Base-by-base conservation (phyloP, 2,797 vertebrate genomes). In the Halcyon leucocephala region DNA sequence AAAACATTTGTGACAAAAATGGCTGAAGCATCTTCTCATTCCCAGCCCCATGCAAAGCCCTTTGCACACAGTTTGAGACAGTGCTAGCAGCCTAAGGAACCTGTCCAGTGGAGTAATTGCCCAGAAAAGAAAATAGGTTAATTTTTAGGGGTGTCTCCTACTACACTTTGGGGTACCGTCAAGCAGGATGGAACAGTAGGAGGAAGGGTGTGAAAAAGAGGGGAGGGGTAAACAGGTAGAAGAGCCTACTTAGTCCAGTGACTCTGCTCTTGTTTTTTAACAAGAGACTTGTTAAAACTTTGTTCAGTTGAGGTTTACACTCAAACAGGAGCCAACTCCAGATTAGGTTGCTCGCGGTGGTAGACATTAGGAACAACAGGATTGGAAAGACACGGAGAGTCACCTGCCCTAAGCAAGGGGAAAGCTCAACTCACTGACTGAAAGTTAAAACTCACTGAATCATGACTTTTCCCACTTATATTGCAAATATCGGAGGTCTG, bases 301-400 rank as follows among this genome's bases (percentile, higher is more conserved):
- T 1, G 12, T 54, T 54, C 31, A 14, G 31, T 13, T 16, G 66
- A 83, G 49, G 1, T 90, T 67, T 51, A 42, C 24, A 12, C 21
- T 69, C 33, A 72, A n/a, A 19, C 65, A 52, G 44, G 48, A 78
- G 41, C 16, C 49, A 69, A 6, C 13, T n/a, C 55, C 42, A 65
- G 58, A 58, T 79, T 46, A 82, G 73, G 62, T 81, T 76, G 64
- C 74, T 89, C 78, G 71, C 8, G 14, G 64, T 91, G 79, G 89
- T n/a, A 58, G 51, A 28, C 65, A 54, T 9, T 12, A 31, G 62
- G 61, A 92, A 83, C 19, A 69, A 21, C 46, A 90, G 44, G 31
- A 39, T 7, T 35, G 39, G 41, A 72, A 41, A 57, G 51, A 31
- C 10, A 14, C 9, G 44, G 19, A 8, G 7, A 76, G 12, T 31